Conservation (phyloP, 2,113 vertebrate genomes). For the Petrocephalus zakoni region DNA sequence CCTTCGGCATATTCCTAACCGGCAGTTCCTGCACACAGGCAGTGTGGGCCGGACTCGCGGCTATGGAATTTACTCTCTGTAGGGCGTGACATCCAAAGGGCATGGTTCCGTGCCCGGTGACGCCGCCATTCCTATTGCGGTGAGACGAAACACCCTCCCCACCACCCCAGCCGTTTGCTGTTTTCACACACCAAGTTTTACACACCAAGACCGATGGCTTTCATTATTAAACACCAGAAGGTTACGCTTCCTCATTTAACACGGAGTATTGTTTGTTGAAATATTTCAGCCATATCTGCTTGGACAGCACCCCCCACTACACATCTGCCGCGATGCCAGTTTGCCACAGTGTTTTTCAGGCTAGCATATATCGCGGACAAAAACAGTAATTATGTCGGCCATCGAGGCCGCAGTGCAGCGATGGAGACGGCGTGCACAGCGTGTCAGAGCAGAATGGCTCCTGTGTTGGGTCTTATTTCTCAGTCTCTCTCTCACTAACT, state of each 20-base stretch:
- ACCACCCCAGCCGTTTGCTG: not conserved
- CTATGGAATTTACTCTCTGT: not conserved
- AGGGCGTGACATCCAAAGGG: not conserved
- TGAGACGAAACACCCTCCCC: not conserved
- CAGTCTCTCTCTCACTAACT: not conserved
- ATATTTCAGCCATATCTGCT: conserved; percentile 23
- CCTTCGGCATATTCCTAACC: not conserved
- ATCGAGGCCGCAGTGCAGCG: not conserved
- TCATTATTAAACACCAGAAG: conserved; percentile 18
- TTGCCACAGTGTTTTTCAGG: not conserved
- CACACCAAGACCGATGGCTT: not conserved
- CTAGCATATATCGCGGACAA: not conserved
- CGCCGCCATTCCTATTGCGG: not conserved
- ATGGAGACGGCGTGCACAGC: not conserved
- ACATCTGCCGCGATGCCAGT: not conserved
- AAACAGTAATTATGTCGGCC: not conserved
- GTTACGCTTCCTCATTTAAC: conserved; percentile 12
- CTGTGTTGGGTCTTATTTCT: not conserved
- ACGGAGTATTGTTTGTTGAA: conserved; percentile 14
- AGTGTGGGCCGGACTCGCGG: not conserved
- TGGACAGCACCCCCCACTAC: not conserved
- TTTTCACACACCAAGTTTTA: too few relatives aligned
- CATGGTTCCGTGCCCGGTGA: not conserved
- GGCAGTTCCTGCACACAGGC: not conserved
- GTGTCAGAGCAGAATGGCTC: not conserved